phyloP scores from a whole-genome alignment of 1,140 invertebrate species.

The Drosophila leontia region DNA sequence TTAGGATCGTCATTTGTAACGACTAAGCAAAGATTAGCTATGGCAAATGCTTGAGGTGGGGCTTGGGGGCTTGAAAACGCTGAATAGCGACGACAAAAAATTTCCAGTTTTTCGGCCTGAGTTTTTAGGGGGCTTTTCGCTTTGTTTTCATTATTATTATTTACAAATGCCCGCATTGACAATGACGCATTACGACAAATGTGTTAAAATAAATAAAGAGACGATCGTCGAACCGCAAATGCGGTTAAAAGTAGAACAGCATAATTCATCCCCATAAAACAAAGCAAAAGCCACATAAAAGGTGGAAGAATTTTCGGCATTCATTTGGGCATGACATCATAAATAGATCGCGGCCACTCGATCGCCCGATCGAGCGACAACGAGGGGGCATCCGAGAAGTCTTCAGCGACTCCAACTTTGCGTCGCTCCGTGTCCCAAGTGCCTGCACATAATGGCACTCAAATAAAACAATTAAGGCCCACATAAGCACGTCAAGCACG shows the following conservation, averaged over 20 bases:
- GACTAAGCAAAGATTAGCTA: slow-evolving; percentile 64
- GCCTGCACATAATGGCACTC: slow-evolving; percentile 81
- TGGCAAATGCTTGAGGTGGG: slow-evolving; percentile 42
- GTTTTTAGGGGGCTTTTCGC: slow-evolving; percentile 13
- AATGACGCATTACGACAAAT: slow-evolving; percentile 76
- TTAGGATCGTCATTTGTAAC: slow-evolving; percentile 44
- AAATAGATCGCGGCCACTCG: slow-evolving; percentile 66
- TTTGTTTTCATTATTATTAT: slow-evolving; percentile 56
- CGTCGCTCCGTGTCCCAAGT: slow-evolving; percentile 50
- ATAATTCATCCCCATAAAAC: slow-evolving; percentile 58
- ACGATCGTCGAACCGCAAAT: slow-evolving; percentile 64
- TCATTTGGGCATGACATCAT: slow-evolving; percentile 75
- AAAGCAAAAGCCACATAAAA: slow-evolving; percentile 50
- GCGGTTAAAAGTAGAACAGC: slow-evolving; percentile 72
- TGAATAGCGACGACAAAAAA: slow-evolving; percentile 27
- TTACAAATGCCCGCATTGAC: slow-evolving; percentile 67
- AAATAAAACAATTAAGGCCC: slow-evolving; percentile 83
- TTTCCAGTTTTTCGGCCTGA: slow-evolving; percentile 58
- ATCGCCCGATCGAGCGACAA: slow-evolving; percentile 21
- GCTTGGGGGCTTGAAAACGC: slow-evolving; percentile 11
- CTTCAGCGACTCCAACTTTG: slow-evolving; percentile 19
- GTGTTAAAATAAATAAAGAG: slow-evolving; percentile 72
- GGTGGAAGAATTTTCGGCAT: slow-evolving; percentile 61
- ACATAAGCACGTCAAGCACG: slow-evolving; percentile 76
- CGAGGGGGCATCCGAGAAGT: slow-evolving; percentile 10